Percentiles rank a stretch among this genome's conserved stretches.
These are phyloP conservation scores for Meloidogyne floridensis DNA, from an alignment of 1,140 invertebrate species.

Conservation along the genomic window DNA sequence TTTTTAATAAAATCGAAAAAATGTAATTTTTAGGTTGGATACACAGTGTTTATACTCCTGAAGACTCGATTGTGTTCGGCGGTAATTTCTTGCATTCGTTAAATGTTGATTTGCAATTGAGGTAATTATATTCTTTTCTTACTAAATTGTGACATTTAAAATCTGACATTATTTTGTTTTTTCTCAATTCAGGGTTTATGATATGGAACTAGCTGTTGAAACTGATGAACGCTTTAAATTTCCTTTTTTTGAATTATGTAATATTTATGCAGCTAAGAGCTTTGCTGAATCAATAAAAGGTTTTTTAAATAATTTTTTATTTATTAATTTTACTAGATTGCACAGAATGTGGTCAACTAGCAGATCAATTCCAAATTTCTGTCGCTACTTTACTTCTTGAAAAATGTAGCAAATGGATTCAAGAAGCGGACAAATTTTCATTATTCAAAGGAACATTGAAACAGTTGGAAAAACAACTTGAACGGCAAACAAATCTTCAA, in stretches of 20 bases:
- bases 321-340: constrained; percentile 22
- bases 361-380: constrained; percentile 13
- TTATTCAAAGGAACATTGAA: constrained; percentile 13
- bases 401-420: constrained; percentile 18
- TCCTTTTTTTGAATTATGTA: constrained; percentile 35
- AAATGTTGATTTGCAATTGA: constrained; percentile 38
- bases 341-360: constrained; percentile 13
- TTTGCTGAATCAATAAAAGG: constrained; percentile 34
- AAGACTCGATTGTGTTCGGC: constrained; percentile 92
- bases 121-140: constrained; percentile 7
- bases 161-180: no score
- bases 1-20: neutral
- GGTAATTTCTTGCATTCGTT: constrained; percentile 94
- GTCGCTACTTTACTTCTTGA: constrained; percentile 19
- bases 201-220: constrained; percentile 28
- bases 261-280: constrained; percentile 33
- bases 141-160: no score
- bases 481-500: constrained; percentile 4
- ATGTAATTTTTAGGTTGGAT: constrained; percentile 77
- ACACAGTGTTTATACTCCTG: constrained; percentile 93
- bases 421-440: constrained; percentile 2
- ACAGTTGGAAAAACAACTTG: constrained; percentile 20
- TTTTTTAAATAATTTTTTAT: neutral
- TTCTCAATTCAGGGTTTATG: constrained; percentile 26
- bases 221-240: constrained; percentile 32